Base-by-base conservation (phyloP, 2,797 vertebrate genomes). In the Pangasius krempfi region DNA sequence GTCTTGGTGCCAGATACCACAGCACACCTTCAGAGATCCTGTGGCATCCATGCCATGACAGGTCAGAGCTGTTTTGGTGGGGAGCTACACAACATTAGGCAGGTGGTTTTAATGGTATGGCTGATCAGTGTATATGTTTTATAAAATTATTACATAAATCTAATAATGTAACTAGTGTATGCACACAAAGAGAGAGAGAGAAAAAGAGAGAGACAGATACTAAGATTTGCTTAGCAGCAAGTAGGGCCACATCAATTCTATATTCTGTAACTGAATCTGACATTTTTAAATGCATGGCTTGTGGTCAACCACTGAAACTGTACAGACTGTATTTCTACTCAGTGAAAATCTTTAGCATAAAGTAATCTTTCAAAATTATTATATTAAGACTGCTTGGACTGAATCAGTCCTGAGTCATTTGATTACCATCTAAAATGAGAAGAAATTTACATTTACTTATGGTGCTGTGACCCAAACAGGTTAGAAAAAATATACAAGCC, bases 181-280 rank as follows among this genome's bases (percentile, higher is more conserved):
- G 44, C 44, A 44, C 44, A 44, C 44, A 66, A 0, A 66, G 12
- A 20, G 52, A 54, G 52, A 2, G 52, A 13, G 13, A 54, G 7
- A 54, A 0, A 54, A 2, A 54, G 16, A 58, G 56, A 2, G 20
- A 25, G 2, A 60, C 6, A 60, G 6, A 60, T 22, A 68, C 30
- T 16, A 37, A 18, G 0, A 37, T 10, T 25, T 25, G 20, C 30
- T 68, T 9, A 40, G 70, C 70, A 72, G 37, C 33, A 14, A 79
- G 27, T 13, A 50, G 27, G 2, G 27, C 13, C 2, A 78, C 12
- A 78, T 50, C 20, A n/a, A n/a, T n/a, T 78, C 25, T 16, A 52
- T 16, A 78, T 52, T 78, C 75, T 82, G 37, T 60, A 82, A 82
- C 20, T 81, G 54, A 40, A 40, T 37, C 2, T 81, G 33, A 81